Conservation (phyloP, 2,113 vertebrate species). For the Aspiorhynchus laticeps region DNA sequence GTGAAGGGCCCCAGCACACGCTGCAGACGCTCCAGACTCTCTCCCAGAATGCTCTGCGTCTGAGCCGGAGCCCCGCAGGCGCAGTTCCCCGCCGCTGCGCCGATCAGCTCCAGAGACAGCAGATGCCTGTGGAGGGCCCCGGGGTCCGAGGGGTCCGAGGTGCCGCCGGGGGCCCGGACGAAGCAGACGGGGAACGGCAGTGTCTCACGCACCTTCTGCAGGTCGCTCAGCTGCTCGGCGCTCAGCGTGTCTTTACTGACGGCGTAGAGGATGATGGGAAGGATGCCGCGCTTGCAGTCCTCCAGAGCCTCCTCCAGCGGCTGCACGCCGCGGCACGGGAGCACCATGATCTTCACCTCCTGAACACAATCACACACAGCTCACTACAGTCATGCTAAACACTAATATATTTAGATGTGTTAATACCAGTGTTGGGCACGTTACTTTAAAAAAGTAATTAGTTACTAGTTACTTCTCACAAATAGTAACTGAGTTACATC, state of each 20-base stretch:
- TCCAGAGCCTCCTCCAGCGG: slow-evolving; percentile 82
- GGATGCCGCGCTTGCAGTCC: slow-evolving; percentile 77
- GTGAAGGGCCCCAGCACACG: slow-evolving; percentile 83
- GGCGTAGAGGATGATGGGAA: slow-evolving; percentile 89
- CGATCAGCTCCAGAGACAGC: slow-evolving; percentile 79
- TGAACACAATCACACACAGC: slow-evolving; percentile 55
- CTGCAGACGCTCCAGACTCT: slow-evolving; percentile 83
- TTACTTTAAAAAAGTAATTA: too few species aligned
- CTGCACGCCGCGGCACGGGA: slow-evolving; percentile 87
- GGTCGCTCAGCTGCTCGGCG: slow-evolving; percentile 77
- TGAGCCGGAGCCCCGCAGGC: slow-evolving; percentile 77
- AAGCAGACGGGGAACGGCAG: slow-evolving; percentile 90
- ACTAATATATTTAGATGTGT: not conserved
- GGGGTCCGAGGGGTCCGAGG: not conserved
- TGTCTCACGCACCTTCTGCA: slow-evolving; percentile 81
- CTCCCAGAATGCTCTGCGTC: slow-evolving; percentile 82
- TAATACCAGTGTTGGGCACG: too few species aligned
- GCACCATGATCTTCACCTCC: slow-evolving; percentile 93
- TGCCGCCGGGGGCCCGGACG: slow-evolving; percentile 72
- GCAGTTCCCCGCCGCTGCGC: slow-evolving; percentile 69
- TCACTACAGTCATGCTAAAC: not conserved
- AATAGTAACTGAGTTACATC: too few species aligned
- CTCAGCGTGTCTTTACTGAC: slow-evolving; percentile 82
- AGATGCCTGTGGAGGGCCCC: slow-evolving; percentile 82
- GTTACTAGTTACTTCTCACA: too few species aligned